Conservation (phyloP, 2,113 vertebrate species). For the Rhipidura dahli region DNA sequence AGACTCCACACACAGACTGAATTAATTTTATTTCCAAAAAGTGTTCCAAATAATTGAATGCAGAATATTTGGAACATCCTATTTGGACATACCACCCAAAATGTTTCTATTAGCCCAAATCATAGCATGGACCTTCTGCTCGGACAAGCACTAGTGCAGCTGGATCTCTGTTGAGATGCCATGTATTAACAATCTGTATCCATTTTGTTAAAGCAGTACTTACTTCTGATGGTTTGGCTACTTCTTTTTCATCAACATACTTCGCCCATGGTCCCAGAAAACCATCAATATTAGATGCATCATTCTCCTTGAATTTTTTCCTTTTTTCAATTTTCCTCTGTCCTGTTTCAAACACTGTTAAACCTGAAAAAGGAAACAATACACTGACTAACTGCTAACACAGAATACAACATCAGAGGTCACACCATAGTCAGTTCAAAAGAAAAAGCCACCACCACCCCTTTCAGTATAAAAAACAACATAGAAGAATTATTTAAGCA, state of each 20-base stretch:
- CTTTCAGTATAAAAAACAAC: background rate
- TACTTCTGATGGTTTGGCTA: constrained; percentile 94
- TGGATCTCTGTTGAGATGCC: background rate
- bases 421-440: background rate
- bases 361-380: constrained; percentile 71
- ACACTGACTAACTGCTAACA: background rate
- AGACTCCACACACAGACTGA: background rate
- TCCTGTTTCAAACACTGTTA: constrained; percentile 94
- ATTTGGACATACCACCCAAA: background rate
- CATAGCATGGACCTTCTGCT: background rate
- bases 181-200: background rate
- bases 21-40: background rate
- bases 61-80: background rate
- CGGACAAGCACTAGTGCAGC: background rate
- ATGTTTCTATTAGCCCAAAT: background rate
- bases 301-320: constrained; percentile 94
- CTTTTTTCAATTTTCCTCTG: constrained; percentile 90
- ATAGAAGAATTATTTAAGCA: background rate
- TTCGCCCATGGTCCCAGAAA: constrained; percentile 98
- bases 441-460: background rate
- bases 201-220: background rate
- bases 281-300: constrained; percentile 90
- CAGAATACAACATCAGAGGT: background rate
- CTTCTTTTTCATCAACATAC: constrained; percentile 92
- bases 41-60: background rate